Evolutionary conservation across 1,140 invertebrate genomes (phyloP), one percentile per base, ranked within the genome.

Genomic region (Solen grandis): DNA sequence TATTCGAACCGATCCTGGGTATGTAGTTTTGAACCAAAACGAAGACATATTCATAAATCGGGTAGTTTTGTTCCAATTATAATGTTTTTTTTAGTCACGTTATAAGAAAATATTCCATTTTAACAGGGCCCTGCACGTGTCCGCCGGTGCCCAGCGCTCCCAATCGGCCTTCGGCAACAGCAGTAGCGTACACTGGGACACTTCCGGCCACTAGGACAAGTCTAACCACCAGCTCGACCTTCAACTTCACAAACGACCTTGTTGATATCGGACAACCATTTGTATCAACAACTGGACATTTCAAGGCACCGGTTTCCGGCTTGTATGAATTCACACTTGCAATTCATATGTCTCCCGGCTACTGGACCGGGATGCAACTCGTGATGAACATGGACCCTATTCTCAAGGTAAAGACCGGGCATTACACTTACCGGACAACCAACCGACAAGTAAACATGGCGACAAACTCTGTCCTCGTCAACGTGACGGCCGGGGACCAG

Each of bases 321-420:
- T n/a, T 80, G 5, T 80, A 80, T 38, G 77, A 60, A 0, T 54
- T 80, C 46, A 72, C 77, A n/a, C 52, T 80, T 8, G 27, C 77
- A 13, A 55, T 70, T 14, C 54, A 72, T 22, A 80, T 72, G 46
- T 27, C 19, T 5, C 38, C 52, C 33, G 35, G 59, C 3, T 52
- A 65, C 25, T 80, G 41, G 1, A 62, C 69, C n/a, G 22, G 38
- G 33, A 63, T 80, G 68, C 29, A 62, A 29, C 46, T 80, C 13
- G 77, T 80, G 8, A 33, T 36, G 0, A 52, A 80, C 38, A 59
- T 55, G 0, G 63, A 54, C 25, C 59, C 77, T 5, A 72, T 80
- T 36, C n/a, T 80, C 14, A 33, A 73, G 0, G 36, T 65, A 16
- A 70, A 73, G 50, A 80, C 55, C 19, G 77, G 68, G 2, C 68